A percentile compares a stretch with the other conserved stretches of the same genome.
phyloP scores from a whole-genome alignment of 2,888 invertebrate species.

The Xiphydria camelus region DNA sequence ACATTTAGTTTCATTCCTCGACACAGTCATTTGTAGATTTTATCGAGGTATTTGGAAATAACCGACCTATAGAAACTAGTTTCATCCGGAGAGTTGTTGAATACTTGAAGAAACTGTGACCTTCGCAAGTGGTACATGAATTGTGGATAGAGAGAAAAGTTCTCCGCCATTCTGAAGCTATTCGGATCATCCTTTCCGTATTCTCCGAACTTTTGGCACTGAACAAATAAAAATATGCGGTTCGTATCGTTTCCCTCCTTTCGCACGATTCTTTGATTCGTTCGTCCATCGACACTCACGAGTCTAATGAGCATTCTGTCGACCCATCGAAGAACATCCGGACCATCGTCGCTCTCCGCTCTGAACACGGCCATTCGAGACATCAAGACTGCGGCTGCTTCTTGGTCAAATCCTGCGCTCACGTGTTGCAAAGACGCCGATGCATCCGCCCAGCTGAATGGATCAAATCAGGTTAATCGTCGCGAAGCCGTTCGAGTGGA shows the following conservation, averaged over 20 bases:
- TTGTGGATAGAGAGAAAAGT: conserved; percentile 98
- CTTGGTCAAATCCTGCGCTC: conserved; percentile 96
- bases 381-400: conserved; percentile 97
- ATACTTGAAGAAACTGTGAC: conserved; percentile 98
- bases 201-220: conserved; percentile 99
- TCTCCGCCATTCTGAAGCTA: conserved; percentile 93
- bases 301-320: conserved; percentile 96
- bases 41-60: background rate
- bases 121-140: conserved; percentile 99
- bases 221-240: conserved; percentile 55
- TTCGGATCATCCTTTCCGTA: conserved; percentile 97
- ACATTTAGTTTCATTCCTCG: conserved; percentile 9
- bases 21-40: background rate
- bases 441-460: conserved; percentile 90
- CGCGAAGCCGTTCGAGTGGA: no score
- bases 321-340: conserved; percentile 97
- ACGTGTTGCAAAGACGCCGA: conserved; percentile 87
- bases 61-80: conserved; percentile 92
- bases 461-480: conserved; percentile 6
- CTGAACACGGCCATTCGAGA: conserved; percentile 94
- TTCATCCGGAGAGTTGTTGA: conserved; percentile 99
- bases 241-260: background rate
- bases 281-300: conserved; percentile 61
- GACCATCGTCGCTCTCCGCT: conserved; percentile 93
- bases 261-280: background rate